Conservation (phyloP, 2,888 invertebrate species). For the Chironomus tentans region DNA sequence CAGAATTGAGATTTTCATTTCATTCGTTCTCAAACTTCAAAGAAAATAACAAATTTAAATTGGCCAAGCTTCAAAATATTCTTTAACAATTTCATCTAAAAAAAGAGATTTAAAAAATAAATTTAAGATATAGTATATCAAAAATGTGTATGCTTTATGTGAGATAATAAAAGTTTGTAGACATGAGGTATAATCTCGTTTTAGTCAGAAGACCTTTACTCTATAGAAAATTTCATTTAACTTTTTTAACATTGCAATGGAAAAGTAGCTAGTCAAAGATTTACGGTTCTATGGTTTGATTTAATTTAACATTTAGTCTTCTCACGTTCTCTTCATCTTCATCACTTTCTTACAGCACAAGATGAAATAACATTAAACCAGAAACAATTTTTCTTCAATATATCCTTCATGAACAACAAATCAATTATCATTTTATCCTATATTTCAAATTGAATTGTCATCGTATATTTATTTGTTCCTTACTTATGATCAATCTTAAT, state of each 20-base stretch:
- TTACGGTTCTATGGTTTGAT: neutral
- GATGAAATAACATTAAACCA: no score
- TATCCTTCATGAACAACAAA: neutral
- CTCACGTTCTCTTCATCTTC: neutral
- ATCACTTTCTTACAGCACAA: neutral
- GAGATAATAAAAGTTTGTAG: neutral
- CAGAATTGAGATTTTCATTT: no score
- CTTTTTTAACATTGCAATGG: no score
- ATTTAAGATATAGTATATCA: no score
- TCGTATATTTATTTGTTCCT: slow-evolving; percentile 15
- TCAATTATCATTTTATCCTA: neutral
- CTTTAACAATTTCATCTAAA: no score
- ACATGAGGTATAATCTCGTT: neutral
- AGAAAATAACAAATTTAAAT: no score
- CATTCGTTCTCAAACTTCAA: no score
- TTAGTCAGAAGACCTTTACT: neutral
- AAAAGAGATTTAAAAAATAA: no score
- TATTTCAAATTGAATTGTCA: slow-evolving; percentile 12
- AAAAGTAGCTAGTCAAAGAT: neutral
- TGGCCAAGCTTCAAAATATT: no score
- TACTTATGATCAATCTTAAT: slow-evolving; percentile 18
- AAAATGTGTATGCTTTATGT: neutral
- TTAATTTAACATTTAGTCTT: neutral
- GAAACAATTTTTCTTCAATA: neutral
- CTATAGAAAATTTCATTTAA: neutral